phyloP scores from a whole-genome alignment of 1,140 invertebrate genomes.

The Battus philenor region DNA sequence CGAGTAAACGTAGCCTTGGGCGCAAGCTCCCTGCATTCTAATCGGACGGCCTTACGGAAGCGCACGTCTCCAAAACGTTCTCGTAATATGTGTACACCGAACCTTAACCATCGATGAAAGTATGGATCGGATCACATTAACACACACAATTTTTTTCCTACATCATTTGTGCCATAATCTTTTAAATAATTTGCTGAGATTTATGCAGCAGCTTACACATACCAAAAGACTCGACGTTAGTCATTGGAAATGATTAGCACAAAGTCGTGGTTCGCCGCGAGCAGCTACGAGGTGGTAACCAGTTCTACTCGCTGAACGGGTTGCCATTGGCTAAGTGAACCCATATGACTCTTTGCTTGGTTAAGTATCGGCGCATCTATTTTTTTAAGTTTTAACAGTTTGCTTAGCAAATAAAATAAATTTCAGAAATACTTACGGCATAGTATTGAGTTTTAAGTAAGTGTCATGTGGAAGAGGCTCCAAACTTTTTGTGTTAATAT shows the following conservation, averaged over 20 bases:
- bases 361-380: conserved; percentile 25
- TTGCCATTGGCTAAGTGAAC: conserved; percentile 40
- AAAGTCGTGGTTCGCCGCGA: conserved; percentile 30
- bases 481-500: conserved; percentile 43
- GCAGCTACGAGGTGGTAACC: conserved; percentile 42
- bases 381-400: conserved; percentile 9
- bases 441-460: conserved; percentile 69
- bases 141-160: too few relatives aligned
- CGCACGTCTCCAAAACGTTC: conserved; percentile 52
- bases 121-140: too few relatives aligned
- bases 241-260: conserved; percentile 44
- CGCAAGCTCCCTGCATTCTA: conserved; percentile 72
- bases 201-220: not conserved
- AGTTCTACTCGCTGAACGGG: conserved; percentile 41
- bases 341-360: conserved; percentile 33
- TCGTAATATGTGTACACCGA: conserved; percentile 52
- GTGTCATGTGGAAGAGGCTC: conserved; percentile 53
- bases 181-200: too few relatives aligned
- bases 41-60: conserved; percentile 71
- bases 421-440: conserved; percentile 60
- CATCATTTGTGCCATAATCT: not conserved
- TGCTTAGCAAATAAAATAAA: conserved; percentile 12
- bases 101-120: too few relatives aligned
- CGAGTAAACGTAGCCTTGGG: conserved; percentile 62
- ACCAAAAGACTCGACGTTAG: conserved; percentile 24